Evolutionary conservation across 1,140 invertebrate species (phyloP), one percentile per base, ranked within the genome.

Genomic region (Drosophila neocordata): DNA sequence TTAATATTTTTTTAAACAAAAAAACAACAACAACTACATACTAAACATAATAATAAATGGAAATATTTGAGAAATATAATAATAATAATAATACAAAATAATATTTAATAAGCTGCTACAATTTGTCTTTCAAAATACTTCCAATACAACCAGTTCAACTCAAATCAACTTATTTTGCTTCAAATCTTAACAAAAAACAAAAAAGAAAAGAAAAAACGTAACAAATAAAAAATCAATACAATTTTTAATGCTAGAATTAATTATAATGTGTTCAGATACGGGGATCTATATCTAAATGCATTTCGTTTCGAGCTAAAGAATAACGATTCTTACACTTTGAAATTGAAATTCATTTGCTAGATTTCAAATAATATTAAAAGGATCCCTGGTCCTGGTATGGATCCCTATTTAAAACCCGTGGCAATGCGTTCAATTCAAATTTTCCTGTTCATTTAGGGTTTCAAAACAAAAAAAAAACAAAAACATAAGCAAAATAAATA

Each of bases 1-100:
- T 87, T 87, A 71, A 87, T 79, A 87, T 87, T 87, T 87, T 87
- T 87, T 87, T 77, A 79, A 66, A 79, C 62, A 69, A 72, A 77
- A 69, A 71, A 72, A 78, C 52, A 66, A 64, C 31, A 65, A 69
- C 60, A 71, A 38, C 51, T 65, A 65, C 62, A 61, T 64, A 61
- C 44, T 13, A 67, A 62, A 61, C 34, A 41, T 35, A 62, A 60
- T 38, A 20, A 57, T n/a, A n/a, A n/a, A 56, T 69, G 68, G 64
- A 73, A 74, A 66, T 66, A 41, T 64, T 53, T 65, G 56, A 65
- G n/a, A 55, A 59, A 44, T 62, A 69, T 44, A 53, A 41, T 53
- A 68, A 51, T 48, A 22, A 41, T 20, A 65, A 61, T n/a, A 44
- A 61, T 24, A 24, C 4, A 65, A 44, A 60, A 69, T 56, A 66